Evolutionary conservation across 2,113 vertebrate species (phyloP), one percentile per base, ranked within the genome.

Genomic region (Cardinalis cardinalis): DNA sequence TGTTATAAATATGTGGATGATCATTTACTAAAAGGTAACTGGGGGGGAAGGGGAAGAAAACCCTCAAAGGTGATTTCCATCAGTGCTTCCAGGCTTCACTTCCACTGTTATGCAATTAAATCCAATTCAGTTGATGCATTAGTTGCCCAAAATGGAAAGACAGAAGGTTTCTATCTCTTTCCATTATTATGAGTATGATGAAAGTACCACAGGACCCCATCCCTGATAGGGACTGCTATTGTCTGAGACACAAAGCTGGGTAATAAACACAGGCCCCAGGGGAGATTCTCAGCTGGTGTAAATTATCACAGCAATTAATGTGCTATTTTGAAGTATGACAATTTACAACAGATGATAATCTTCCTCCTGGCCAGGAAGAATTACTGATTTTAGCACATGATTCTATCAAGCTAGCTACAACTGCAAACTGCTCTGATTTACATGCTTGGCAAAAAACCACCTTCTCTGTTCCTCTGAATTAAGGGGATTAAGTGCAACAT

Each of bases 241-340:
- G 88, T 89, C 72, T 83, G 69, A 83, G 55, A 72, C 72, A 95
- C 90, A 94, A 93, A 94, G 90, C 92, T 77, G 83, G 68, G 76
- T 40, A 66, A 93, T 91, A 95, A 94, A 94, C 87, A 87, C 63
- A 60, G 48, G 70, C 82, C 84, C 89, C 26, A 0, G 82, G 68
- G 94, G 52, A 77, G 59, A 85, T 82, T 92, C 94, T 94, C 84
- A 93, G 82, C 87, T 92, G 89, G 88, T 85, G 52, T 92, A 96
- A 94, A 95, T 95, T 92, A 92, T 87, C 88, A 83, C 68, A 88
- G 72, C 91, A 94, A 94, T 95, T 96, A 95, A 94, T 89, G 85
- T 59, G 72, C 78, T 89, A 61, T 91, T 94, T 92, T 94, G 88
- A 96, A 92, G 87, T 83, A 89, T 87, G 79, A 83, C 76, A 91